phyloP scores from a whole-genome alignment of 2,113 vertebrate genomes.

The Atrichornis clamosus region DNA sequence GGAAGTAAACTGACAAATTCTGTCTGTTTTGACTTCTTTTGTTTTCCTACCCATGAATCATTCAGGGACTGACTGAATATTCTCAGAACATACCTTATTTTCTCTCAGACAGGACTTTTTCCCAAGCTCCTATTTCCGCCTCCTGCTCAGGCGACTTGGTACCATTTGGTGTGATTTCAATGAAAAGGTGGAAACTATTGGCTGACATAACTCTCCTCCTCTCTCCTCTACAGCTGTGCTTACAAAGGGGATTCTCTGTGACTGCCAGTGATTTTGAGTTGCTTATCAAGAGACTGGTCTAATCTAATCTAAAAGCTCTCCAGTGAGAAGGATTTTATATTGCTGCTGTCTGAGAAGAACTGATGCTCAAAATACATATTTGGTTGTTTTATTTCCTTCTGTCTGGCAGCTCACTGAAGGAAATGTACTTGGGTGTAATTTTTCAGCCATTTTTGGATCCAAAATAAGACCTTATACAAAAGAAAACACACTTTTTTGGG shows the following conservation, averaged over 20 bases:
- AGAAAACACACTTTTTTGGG: neutral
- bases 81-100: neutral
- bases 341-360: neutral
- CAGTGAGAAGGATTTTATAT: neutral
- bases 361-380: neutral
- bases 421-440: neutral
- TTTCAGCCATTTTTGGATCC: neutral
- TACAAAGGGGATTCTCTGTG: neutral
- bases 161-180: neutral
- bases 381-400: neutral
- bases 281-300: neutral
- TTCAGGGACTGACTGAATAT: neutral
- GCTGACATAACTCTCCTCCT: neutral
- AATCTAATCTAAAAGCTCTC: neutral
- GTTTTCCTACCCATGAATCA: neutral
- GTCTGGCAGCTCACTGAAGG: neutral
- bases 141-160: neutral
- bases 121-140: neutral
- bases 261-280: neutral
- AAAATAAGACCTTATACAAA: neutral
- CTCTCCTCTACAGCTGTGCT: neutral
- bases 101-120: neutral
- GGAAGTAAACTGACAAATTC: neutral
- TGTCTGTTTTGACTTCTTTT: neutral
- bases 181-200: neutral